Base-by-base conservation (phyloP, 2,113 vertebrate species). In the Tinamus guttatus region DNA sequence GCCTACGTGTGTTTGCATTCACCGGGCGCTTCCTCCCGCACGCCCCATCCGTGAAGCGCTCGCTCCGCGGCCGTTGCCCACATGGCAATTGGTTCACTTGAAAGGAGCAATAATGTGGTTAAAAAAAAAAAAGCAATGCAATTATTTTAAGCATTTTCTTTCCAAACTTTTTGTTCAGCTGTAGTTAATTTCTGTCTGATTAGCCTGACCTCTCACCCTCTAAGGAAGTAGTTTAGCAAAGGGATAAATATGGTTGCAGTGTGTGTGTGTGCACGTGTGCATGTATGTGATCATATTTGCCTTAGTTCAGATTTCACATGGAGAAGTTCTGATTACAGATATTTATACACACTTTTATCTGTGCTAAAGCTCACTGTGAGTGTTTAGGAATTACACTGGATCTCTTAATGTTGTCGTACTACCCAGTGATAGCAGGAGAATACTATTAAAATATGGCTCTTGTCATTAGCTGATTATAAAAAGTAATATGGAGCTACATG, bases 151-250 rank as follows among this genome's bases (percentile, higher is more conserved):
- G 86, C 65, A 71, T 94, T 97, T 97, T 96, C 96, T 94, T 51
- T 16, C 60, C 65, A 21, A 74, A 89, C 77, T 70, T 90, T 94
- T 68, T 87, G 81, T 59, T 76, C 97, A 98, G 96, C 98, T 98
- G 98, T 52, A 93, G 93, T 95, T 98, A 94, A 98, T 98, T 97
- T 98, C 54, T 92, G 87, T 93, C 94, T 98, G 98, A 98, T 98
- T 97, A 97, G 96, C 73, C 92, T 97, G 95, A 97, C 98, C 97
- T 96, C 96, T 97, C 94, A 96, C 96, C 96, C 95, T 93, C 24
- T 5, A 54, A 98, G 98, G 98, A 98, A 97, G 97, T 96, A 92
- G 89, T 97, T 98, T 91, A 91, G 91, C 68, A 93, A 82, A 93
- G 94, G 94, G 78, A 96, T 94, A 93, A 95, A 91, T 84, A 90